Percentiles rank a stretch among this genome's conserved stretches.
These are phyloP conservation scores for Mustela nigripes DNA, from an alignment of 2,113 vertebrate species.

Conservation along the genomic window DNA sequence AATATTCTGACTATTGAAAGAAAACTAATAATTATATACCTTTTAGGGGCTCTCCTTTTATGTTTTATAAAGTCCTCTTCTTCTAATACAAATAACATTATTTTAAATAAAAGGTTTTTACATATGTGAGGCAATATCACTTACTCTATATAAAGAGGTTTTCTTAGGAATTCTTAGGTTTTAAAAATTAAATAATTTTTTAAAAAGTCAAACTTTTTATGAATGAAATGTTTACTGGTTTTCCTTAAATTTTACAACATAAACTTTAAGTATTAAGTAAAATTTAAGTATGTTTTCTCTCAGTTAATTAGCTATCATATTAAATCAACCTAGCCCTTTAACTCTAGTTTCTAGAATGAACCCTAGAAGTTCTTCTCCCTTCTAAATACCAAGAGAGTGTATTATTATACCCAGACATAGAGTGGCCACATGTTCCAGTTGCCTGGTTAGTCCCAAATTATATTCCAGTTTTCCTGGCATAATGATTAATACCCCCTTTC, in stretches of 20 bases:
- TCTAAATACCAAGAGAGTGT: neutral
- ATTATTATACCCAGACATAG: neutral
- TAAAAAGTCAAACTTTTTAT: conserved; percentile 23
- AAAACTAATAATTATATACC: neutral
- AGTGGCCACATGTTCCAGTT: neutral
- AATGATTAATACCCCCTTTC: neutral
- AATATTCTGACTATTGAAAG: neutral
- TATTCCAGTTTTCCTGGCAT: neutral
- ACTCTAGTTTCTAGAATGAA: conserved; percentile 10
- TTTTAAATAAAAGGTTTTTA: conserved; percentile 56
- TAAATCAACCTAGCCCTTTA: conserved; percentile 1
- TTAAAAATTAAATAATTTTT: conserved; percentile 33
- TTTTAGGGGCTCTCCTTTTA: neutral
- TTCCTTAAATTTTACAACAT: conserved; percentile 58
- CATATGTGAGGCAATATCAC: neutral
- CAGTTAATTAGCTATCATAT: conserved; percentile 14
- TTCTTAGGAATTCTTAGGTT: conserved; percentile 30
- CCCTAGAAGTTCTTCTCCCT: neutral
- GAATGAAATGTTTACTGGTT: conserved; percentile 45
- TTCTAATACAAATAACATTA: conserved; percentile 37
- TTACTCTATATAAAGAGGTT: neutral
- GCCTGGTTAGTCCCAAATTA: neutral
- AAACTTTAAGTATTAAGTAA: neutral
- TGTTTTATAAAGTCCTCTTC: neutral
- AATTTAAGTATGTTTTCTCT: neutral